Percentiles rank a stretch among this genome's conserved stretches.
These are phyloP conservation scores for Lipophrys pholis DNA, from an alignment of 2,113 vertebrate species.

Conservation along the genomic window DNA sequence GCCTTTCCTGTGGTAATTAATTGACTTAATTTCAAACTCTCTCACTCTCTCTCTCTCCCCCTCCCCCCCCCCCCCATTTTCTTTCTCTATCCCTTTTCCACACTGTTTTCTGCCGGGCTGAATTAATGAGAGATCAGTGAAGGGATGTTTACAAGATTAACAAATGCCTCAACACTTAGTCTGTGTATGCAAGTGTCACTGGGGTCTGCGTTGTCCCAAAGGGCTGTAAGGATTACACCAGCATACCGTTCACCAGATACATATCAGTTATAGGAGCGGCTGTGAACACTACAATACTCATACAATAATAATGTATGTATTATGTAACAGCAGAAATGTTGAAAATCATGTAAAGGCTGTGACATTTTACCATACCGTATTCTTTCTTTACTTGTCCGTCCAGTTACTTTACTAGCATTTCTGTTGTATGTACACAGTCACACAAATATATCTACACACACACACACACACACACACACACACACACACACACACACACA, in stretches of 20 bases:
- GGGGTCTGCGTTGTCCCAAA: conserved; percentile 49
- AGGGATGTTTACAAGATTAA: conserved; percentile 77
- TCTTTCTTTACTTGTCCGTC: too few relatives aligned
- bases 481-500: too few relatives aligned
- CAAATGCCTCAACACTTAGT: conserved; percentile 65
- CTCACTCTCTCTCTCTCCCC: conserved; percentile 5
- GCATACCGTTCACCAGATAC: conserved; percentile 25
- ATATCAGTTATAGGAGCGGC: conserved; percentile 18
- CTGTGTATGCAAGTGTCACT: conserved; percentile 45
- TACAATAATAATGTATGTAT: conserved; percentile 5
- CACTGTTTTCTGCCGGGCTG: conserved; percentile 59
- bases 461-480: too few relatives aligned
- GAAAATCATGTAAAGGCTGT: conserved; percentile 2
- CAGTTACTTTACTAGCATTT: too few relatives aligned
- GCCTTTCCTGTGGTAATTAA: conserved; percentile 39
- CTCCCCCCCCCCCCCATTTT: conserved; percentile 1
- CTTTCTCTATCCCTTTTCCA: neutral
- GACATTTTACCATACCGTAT: neutral
- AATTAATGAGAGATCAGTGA: conserved; percentile 74
- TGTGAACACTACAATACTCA: neutral
- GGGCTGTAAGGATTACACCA: conserved; percentile 47
- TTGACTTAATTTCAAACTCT: conserved; percentile 52
- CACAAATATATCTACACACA: too few relatives aligned
- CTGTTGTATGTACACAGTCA: too few relatives aligned
- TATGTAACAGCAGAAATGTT: neutral